Percentiles rank a stretch among this genome's conserved stretches.
These are phyloP conservation scores for Calypte anna DNA, from an alignment of 2,113 vertebrate species.

Conservation along the genomic window DNA sequence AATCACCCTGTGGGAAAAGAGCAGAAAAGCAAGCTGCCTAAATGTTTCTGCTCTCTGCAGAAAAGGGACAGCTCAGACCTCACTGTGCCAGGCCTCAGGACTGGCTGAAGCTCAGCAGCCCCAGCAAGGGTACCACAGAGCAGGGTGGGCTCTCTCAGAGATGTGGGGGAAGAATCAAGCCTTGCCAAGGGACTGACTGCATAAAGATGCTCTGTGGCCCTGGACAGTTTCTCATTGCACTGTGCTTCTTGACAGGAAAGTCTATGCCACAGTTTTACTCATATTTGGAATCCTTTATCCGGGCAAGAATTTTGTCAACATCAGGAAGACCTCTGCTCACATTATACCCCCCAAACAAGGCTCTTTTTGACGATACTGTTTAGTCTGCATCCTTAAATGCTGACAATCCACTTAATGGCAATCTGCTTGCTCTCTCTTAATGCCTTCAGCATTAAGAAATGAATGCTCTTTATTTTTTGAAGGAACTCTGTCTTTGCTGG, in stretches of 20 bases:
- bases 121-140: fast-evolving
- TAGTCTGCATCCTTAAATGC: not conserved
- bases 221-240: not conserved
- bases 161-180: fast-evolving
- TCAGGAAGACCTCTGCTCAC: not conserved
- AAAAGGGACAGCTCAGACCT: not conserved
- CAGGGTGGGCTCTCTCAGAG: not conserved
- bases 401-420: not conserved
- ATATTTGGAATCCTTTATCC: not conserved
- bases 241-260: not conserved
- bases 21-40: fast-evolving
- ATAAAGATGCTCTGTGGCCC: not conserved
- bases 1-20: not conserved
- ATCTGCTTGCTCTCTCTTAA: not conserved
- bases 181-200: fast-evolving
- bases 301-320: not conserved
- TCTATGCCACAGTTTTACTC: not conserved
- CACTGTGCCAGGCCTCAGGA: fast-evolving
- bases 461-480: not conserved
- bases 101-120: not conserved
- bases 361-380: not conserved
- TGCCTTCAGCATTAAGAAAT: not conserved
- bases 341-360: not conserved
- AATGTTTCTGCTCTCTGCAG: not conserved
- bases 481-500: not conserved